A percentile compares a stretch with the other conserved stretches of the same genome.
These are phyloP conservation scores for Charadrius vociferus DNA, from an alignment of 2,113 vertebrate genomes.

Conservation along the genomic window DNA sequence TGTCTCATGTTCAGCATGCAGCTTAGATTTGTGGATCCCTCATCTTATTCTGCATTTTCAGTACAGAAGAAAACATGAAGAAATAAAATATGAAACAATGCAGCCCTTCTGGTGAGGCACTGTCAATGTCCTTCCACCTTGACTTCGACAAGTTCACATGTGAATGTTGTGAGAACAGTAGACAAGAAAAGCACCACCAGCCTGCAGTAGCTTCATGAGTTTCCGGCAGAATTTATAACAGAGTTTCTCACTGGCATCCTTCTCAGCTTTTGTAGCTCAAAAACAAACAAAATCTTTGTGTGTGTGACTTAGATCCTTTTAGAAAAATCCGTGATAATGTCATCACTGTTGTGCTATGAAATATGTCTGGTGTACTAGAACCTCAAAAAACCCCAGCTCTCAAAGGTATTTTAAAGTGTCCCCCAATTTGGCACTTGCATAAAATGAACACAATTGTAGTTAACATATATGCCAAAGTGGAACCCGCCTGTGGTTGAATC, in stretches of 20 bases:
- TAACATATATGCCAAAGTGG: not conserved
- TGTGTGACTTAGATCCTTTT: not conserved
- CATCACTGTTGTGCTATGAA: not conserved
- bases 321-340: not conserved
- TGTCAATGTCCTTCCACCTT: not conserved
- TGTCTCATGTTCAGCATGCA: not conserved
- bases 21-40: not conserved
- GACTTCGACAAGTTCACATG: not conserved
- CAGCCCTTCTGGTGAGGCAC: not conserved
- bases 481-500: not conserved
- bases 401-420: not conserved
- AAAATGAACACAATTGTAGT: not conserved
- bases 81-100: not conserved
- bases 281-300: not conserved
- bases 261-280: not conserved
- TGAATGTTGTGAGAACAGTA: not conserved
- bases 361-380: not conserved
- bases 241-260: not conserved
- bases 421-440: accelerated
- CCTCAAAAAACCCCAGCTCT: not conserved
- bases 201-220: not conserved
- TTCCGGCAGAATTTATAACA: not conserved
- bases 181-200: not conserved
- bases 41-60: not conserved
- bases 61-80: not conserved